Conservation (phyloP, 2,797 vertebrate species). For the Myotis planiceps region DNA sequence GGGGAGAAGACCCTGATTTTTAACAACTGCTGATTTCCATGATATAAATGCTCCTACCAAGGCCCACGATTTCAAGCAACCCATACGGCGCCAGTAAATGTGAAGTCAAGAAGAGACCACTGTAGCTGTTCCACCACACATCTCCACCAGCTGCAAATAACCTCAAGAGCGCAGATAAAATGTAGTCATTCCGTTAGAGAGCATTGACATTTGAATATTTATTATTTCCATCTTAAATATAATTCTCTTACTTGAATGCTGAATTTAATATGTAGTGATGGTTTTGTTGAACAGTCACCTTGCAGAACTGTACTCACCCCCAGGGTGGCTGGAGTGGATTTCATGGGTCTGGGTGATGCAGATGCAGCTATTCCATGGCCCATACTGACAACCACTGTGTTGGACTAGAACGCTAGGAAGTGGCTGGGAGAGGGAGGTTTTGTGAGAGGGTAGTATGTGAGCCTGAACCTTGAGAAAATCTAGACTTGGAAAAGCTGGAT, state of each 20-base stretch:
- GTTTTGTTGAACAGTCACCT: not conserved
- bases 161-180: not conserved
- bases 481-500: not conserved
- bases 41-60: not conserved
- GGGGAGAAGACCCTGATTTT: not conserved
- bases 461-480: not conserved
- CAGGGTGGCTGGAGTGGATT: not conserved
- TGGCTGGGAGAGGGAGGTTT: not conserved
- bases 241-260: not conserved
- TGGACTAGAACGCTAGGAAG: not conserved
- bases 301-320: not conserved
- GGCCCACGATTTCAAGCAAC: not conserved
- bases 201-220: not conserved
- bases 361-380: not conserved
- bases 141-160: not conserved
- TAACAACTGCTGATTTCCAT: not conserved
- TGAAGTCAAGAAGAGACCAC: not conserved
- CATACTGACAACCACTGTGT: not conserved
- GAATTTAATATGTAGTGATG: not conserved
- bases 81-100: accelerated
- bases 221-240: not conserved
- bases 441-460: not conserved
- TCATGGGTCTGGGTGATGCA: not conserved
- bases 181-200: not conserved
- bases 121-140: accelerated